These are phyloP conservation scores for Sinocyclocheilus maitianheensis DNA, from an alignment of 2,113 vertebrate genomes.

Conservation along the genomic window DNA sequence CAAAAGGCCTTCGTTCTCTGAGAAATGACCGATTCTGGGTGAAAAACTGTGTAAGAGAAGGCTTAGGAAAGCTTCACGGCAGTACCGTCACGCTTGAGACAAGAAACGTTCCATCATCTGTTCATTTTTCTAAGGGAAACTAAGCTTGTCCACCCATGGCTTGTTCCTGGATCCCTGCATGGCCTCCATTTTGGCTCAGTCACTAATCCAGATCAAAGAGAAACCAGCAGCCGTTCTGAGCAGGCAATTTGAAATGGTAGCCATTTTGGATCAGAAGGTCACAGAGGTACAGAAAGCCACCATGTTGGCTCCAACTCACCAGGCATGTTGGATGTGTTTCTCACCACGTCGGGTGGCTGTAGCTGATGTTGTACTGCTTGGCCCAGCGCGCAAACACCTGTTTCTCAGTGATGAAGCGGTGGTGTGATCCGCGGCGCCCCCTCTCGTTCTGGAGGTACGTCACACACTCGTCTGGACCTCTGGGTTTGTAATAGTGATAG, in stretches of 20 bases:
- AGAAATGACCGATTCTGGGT: background rate
- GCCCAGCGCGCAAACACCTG: constrained; percentile 94
- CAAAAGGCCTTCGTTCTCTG: constrained; percentile 16
- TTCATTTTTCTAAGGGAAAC: background rate
- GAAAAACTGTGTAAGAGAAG: background rate
- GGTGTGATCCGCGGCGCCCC: constrained; percentile 88
- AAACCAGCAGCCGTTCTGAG: constrained; percentile 7
- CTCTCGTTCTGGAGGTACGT: constrained; percentile 92
- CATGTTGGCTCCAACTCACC: background rate
- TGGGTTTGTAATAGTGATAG: constrained; percentile 97
- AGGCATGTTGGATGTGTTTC: background rate
- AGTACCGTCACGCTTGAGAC: background rate
- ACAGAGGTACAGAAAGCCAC: background rate
- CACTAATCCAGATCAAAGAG: background rate
- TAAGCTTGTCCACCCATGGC: background rate
- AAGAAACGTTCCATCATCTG: background rate
- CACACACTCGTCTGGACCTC: constrained; percentile 87
- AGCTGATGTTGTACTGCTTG: constrained; percentile 91
- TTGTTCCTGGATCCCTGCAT: background rate
- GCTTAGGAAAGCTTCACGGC: background rate
- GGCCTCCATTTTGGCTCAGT: constrained; percentile 7
- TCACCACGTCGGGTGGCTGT: constrained; percentile 86
- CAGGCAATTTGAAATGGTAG: constrained; percentile 13
- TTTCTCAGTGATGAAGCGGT: constrained; percentile 98
- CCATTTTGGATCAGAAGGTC: constrained; percentile 22